Conservation (phyloP, 2,113 vertebrate genomes). For the Actinemys pallida region DNA sequence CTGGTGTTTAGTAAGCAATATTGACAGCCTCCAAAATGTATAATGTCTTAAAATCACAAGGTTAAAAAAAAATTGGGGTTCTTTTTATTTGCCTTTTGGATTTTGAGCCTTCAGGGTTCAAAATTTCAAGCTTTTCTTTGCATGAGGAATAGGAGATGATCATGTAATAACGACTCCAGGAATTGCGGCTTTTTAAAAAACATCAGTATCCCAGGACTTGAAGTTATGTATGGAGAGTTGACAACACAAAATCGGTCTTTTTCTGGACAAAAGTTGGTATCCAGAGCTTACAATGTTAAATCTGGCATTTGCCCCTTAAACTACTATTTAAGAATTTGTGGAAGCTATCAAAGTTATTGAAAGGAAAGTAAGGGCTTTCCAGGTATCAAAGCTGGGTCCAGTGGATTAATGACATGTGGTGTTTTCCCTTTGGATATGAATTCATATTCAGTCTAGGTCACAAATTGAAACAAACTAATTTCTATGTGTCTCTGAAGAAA, state of each 20-base stretch:
- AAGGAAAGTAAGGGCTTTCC: not conserved
- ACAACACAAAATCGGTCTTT: not conserved
- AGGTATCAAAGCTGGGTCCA: not conserved
- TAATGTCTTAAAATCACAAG: not conserved
- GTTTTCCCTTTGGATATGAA: slow-evolving; percentile 4
- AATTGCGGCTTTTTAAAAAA: not conserved
- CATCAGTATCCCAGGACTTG: not conserved
- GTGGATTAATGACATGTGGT: not conserved
- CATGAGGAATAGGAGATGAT: not conserved
- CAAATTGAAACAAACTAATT: slow-evolving; percentile 17
- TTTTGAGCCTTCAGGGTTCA: not conserved
- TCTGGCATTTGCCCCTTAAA: rapidly evolving
- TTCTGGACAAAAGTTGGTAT: slow-evolving; percentile 7
- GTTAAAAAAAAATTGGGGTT: not conserved
- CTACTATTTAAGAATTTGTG: not conserved
- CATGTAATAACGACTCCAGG: not conserved
- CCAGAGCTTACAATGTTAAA: not conserved
- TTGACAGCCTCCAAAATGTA: not conserved
- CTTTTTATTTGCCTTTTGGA: not conserved
- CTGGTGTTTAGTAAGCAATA: not conserved
- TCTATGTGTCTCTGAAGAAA: slow-evolving; percentile 7
- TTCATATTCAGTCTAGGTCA: slow-evolving; percentile 36
- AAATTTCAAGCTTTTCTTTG: slow-evolving; percentile 9
- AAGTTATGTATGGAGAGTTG: not conserved
- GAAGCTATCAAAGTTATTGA: not conserved